Evolutionary conservation across 2,113 vertebrate species (phyloP), one percentile per base, ranked within the genome.

Genomic region (Phasianus colchicus): DNA sequence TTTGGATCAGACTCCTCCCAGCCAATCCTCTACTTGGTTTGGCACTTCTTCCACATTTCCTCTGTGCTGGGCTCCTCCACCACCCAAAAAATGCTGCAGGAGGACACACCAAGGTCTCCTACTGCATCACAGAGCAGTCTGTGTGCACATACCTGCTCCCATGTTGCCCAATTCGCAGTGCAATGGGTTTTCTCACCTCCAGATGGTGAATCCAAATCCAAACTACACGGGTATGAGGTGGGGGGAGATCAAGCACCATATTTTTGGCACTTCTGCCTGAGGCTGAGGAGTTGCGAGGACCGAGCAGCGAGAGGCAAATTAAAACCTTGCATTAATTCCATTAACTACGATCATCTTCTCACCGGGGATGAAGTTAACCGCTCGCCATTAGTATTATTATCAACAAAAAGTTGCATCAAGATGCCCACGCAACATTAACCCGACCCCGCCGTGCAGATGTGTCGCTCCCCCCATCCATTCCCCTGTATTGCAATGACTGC

Each of bases 321-420:
- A 95, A 94, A 93, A 81, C 83, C 91, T 90, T 67, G 88, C 88
- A 75, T 95, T 93, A 93, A 94, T 95, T 96, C 85, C 91, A 86
- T 95, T 92, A 92, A 22, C 94, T 45, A 18, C 80, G 91, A 93
- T 92, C 83, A 86, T 95, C 93, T 10, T 86, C 92, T 93, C 95
- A 63, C 93, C 92, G n/a, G 93, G 95, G 96, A 93, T 77, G 79
- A 50, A 50, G 85, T 66, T 30, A 89, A 82, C 73, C 30, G 5
- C 74, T 93, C 38, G 0, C 78, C 50, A 14, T 86, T 63, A 55
- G 86, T 55, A 24, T 69, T 70, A 55, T 64, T 55, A 19, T 6
- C 60, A 85, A 3, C 50, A 38, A 19, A 54, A 79, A 84, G 89
- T 92, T 80, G 75, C 69, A 4, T 14, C 1, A 3, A 67, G 94